Evolutionary conservation across 2,797 vertebrate species (phyloP).

Genomic region (Bovichtus diacanthus): DNA sequence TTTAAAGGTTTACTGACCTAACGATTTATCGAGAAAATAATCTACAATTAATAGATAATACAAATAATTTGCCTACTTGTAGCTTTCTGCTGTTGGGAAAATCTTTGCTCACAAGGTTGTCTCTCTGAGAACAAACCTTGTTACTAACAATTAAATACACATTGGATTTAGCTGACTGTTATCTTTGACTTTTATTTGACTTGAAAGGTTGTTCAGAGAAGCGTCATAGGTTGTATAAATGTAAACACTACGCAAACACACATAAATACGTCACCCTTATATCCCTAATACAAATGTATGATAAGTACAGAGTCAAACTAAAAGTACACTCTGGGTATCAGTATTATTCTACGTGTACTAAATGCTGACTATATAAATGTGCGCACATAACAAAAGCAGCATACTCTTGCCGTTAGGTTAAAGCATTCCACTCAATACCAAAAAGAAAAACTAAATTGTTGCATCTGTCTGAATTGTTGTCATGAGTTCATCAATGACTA

Average conservation of each 20-base stretch:
- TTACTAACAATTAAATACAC: slow-evolving; percentile 2
- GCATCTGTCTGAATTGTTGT: background rate
- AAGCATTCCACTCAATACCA: background rate
- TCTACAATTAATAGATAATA: background rate
- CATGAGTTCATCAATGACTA: background rate
- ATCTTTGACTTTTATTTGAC: slow-evolving; percentile 35
- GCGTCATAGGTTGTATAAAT: background rate
- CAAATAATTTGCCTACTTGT: background rate
- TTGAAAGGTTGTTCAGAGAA: background rate
- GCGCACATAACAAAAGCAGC: background rate
- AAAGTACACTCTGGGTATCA: background rate
- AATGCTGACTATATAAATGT: background rate
- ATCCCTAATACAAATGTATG: background rate
- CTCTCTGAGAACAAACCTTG: slow-evolving; percentile 5
- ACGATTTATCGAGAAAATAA: background rate
- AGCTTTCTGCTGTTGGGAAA: background rate
- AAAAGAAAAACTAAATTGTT: background rate
- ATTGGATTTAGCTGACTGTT: slow-evolving; percentile 6
- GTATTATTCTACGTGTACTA: background rate
- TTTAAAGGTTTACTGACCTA: background rate
- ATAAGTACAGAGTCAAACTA: slow-evolving; percentile 11
- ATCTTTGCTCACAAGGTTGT: background rate
- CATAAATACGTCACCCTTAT: slow-evolving; percentile 11
- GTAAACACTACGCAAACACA: slow-evolving; percentile 6
- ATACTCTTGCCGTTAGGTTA: background rate